Evolutionary conservation across 2,113 vertebrate species (phyloP), one percentile per base, ranked within the genome.

Genomic region (Coptodon rendalli): DNA sequence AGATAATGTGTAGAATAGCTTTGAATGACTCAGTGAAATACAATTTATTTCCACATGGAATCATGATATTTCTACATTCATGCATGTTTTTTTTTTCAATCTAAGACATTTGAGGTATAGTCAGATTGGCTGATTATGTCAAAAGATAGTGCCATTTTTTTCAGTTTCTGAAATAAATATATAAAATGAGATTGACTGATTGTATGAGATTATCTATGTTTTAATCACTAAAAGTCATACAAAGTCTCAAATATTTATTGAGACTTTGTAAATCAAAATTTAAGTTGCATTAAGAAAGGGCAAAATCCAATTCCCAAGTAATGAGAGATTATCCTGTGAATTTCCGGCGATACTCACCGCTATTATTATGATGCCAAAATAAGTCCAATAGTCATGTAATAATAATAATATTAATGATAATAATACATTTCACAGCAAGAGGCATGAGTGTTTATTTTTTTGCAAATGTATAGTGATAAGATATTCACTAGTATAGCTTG

Each of bases 301-400:
- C 27, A 16, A 19, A 19, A 34, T 31, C 57, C 2, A n/a, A 16
- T 34, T 45, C 14, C 17, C 38, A 82, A 17, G n/a, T 10, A 19
- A 48, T 48, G 17, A 2, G 13, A 34, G 3, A 61, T 82, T 48
- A 61, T 45, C 38, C 40, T 34, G 16, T 19, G 24, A 76, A 19
- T 29, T 76, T 76, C 4, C 0, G 0, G 27, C 11, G 1, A 31
- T 52, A 78, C 45, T 12, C 16, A 48, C 48, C 0, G 1, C 78
- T 52, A 13, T 54, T 10, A 22, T 73, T 73, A 80, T 14, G 36
- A 38, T 24, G 19, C 12, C 7, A 2, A 13, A 34, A 36, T 80
- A n/a, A 38, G 50, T 50, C 31, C 31, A 38, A n/a, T 40, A 5
- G 13, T 27, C 11, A 53, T 36, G 11, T 22, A 66, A 38, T 38